Conservation (phyloP, 2,888 invertebrate genomes). For the Eupithecia abbreviata region DNA sequence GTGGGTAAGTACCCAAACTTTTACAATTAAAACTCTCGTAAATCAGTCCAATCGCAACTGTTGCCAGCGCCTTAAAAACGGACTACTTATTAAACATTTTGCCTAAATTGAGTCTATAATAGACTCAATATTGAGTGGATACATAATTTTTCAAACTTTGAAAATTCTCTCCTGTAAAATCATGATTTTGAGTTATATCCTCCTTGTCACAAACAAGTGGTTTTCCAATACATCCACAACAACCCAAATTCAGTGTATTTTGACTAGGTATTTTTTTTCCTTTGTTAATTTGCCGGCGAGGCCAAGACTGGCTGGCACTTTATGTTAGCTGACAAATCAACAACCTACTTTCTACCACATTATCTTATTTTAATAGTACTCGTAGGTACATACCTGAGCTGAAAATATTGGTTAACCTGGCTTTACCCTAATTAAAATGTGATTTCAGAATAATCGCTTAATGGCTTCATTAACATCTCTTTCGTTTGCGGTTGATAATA, state of each 20-base stretch:
- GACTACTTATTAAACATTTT: not conserved
- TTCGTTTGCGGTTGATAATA: not conserved
- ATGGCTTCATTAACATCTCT: not conserved
- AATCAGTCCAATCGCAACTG: not conserved
- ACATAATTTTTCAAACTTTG: no score
- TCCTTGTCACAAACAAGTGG: no score
- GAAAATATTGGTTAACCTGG: not conserved
- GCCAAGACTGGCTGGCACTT: slow-evolving; percentile 43
- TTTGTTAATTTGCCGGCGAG: slow-evolving; percentile 44
- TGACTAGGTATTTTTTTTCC: slow-evolving; percentile 15
- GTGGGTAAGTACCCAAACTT: not conserved
- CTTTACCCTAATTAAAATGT: not conserved
- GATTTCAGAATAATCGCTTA: not conserved
- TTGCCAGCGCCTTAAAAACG: not conserved
- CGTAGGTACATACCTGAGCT: not conserved
- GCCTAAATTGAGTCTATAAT: no score
- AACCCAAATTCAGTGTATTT: no score
- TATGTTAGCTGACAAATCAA: slow-evolving; percentile 47
- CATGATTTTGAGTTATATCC: no score
- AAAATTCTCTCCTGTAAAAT: no score
- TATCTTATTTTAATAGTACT: not conserved
- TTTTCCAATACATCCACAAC: no score
- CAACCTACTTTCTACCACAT: slow-evolving; percentile 38
- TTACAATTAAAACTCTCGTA: slow-evolving; percentile 5
- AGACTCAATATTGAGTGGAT: no score